Evolutionary conservation across 1,140 invertebrate species (phyloP), one percentile per base, ranked within the genome.

Genomic region (Delia radicum): DNA sequence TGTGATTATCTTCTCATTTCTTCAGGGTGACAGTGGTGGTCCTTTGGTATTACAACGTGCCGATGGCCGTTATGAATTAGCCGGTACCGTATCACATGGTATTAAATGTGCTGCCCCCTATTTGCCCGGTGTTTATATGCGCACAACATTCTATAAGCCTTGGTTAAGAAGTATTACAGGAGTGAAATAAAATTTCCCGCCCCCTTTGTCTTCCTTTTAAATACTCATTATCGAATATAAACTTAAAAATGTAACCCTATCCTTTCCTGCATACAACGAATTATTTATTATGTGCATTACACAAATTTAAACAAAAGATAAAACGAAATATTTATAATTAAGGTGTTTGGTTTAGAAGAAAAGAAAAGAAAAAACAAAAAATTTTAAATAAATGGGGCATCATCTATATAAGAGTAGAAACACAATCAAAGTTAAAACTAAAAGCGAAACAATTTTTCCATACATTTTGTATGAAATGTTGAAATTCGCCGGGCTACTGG

Each of bases 31-130:
- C 88, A 96, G 95, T 79, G 96, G 96, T 7, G 96, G 96, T 29
- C 96, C 96, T 0, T 84, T 98, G 74, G 94, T 96, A 31, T 88
- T 97, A 24, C 93, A 95, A 83, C 87, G 94, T 75, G 88, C 91
- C 0, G 94, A 97, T 80, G 95, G 95, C 15, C 90, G 92, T 75
- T 98, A 96, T 92, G 91, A 95, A 75, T 87, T 98, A 4, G 94
- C 94, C 2, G 97, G 96, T 12, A 97, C 96, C 0, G 96, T 98
- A 0, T 98, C 96, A 5, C 97, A 98, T 87, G 97, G 97, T 13
- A 97, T 96, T 77, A 96, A 95, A 81, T 98, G 96, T 83, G 96
- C 95, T 1, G 93, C 95, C 29, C 94, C 95, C 0, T 96, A 94
- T 82, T 85, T 96, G 72, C 94, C 94, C 0, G 95, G 95, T 31